A percentile compares a stretch with the other conserved stretches of the same genome.
Conservation (phyloP, 2,888 invertebrate genomes). For the Clistopyga incitator region DNA sequence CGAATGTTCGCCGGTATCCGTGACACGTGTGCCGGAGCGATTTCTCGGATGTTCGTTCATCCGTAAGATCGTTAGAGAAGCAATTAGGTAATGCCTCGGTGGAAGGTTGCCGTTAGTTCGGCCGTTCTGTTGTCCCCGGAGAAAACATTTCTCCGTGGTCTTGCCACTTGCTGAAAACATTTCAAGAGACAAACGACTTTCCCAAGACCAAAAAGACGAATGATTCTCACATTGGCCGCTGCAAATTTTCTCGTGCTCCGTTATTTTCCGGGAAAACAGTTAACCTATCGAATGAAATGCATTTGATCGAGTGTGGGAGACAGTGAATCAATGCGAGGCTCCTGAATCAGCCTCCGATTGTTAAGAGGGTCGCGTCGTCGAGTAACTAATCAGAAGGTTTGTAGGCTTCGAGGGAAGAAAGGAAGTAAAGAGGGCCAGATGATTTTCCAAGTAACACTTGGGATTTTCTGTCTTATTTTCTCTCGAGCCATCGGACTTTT, state of each 20-base stretch:
- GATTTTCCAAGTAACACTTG: constrained; percentile 66
- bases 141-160: constrained; percentile 68
- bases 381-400: constrained; percentile 75
- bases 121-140: constrained; percentile 43
- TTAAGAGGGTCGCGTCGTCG: constrained; percentile 57
- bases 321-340: constrained; percentile 57
- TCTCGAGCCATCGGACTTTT: constrained; percentile 29
- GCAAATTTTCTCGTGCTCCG: background rate
- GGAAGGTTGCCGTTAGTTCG: constrained; percentile 59
- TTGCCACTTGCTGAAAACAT: constrained; percentile 45
- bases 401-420: constrained; percentile 10
- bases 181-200: constrained; percentile 40
- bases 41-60: constrained; percentile 63
- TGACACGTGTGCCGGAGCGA: constrained; percentile 54
- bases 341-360: constrained; percentile 74
- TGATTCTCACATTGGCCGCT: constrained; percentile 53
- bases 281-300: constrained; percentile 19
- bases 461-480: constrained; percentile 63
- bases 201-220: constrained; percentile 29
- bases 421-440: constrained; percentile 28
- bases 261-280: background rate
- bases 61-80: constrained; percentile 73
- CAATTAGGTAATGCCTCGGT: constrained; percentile 77
- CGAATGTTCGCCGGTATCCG: constrained; percentile 12
- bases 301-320: constrained; percentile 44